A percentile compares a stretch with the other conserved stretches of the same genome.
Evolutionary conservation across 1,140 invertebrate species (phyloP).

Genomic region (Cyclina sinensis): DNA sequence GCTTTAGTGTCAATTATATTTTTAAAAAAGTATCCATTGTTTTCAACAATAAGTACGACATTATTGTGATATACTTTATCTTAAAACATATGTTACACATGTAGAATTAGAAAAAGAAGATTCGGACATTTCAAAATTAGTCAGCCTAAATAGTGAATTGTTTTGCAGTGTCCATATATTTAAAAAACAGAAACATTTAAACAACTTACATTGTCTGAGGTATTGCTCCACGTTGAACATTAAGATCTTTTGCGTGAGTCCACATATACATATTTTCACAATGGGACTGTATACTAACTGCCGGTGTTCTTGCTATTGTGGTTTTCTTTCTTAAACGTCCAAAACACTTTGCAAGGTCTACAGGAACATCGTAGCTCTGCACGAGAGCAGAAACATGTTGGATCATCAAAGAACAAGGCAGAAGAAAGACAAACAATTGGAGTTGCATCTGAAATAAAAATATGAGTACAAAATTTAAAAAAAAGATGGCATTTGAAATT

Average conservation of each 20-base stretch:
- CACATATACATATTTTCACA: slow-evolving; percentile 58
- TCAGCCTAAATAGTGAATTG: no score
- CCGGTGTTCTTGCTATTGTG: slow-evolving; percentile 25
- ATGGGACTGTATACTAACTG: slow-evolving; percentile 19
- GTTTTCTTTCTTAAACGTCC: slow-evolving; percentile 29
- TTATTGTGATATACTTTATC: no score
- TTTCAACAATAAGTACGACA: no score
- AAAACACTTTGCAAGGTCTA: slow-evolving; percentile 25
- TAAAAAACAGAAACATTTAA: no score
- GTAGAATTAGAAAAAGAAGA: no score
- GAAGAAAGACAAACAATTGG: neutral
- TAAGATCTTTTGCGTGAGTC: slow-evolving; percentile 16
- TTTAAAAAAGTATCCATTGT: no score
- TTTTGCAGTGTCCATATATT: no score
- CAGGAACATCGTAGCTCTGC: slow-evolving; percentile 29
- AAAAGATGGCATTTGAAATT: no score
- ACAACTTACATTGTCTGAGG: slow-evolving; percentile 42
- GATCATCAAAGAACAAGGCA: neutral
- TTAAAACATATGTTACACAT: no score
- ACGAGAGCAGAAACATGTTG: neutral
- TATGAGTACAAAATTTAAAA: neutral
- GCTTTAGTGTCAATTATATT: no score
- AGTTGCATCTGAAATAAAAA: slow-evolving; percentile 59
- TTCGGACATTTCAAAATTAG: no score
- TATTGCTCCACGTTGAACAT: slow-evolving; percentile 32